A percentile compares a stretch with the other conserved stretches of the same genome.
Conservation (phyloP, 2,113 vertebrate genomes). For the Tetrao urogallus region DNA sequence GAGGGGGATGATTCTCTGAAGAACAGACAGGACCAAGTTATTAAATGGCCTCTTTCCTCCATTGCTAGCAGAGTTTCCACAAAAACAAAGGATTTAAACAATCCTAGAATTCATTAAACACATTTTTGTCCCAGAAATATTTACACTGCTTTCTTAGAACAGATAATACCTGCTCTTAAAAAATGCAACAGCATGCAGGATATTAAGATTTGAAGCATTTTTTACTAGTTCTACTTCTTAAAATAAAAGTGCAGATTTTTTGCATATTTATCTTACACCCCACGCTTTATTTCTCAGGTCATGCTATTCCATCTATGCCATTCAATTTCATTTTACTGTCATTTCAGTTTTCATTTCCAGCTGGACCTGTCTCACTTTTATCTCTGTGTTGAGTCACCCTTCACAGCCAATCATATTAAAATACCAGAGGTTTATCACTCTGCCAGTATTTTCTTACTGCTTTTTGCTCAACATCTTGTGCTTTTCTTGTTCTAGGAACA, state of each 20-base stretch:
- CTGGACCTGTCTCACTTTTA: neutral
- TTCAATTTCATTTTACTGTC: neutral
- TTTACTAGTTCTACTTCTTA: neutral
- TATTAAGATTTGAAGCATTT: conserved; percentile 1
- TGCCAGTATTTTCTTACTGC: neutral
- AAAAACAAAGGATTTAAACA: neutral
- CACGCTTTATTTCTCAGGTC: neutral
- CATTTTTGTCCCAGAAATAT: neutral
- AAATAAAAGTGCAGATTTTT: neutral
- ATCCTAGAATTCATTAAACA: neutral
- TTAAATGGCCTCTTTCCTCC: neutral
- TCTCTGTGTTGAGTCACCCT: neutral
- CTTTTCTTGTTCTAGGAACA: neutral
- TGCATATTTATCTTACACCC: neutral
- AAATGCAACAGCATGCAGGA: neutral
- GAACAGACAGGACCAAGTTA: neutral
- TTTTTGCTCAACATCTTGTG: neutral
- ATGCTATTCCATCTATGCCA: neutral
- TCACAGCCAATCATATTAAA: conserved; percentile 12
- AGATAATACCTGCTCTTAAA: neutral
- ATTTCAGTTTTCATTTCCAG: conserved; percentile 19
- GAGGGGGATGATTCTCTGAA: neutral
- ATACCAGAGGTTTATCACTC: neutral
- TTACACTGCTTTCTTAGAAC: neutral
- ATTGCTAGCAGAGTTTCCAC: neutral